Percentiles rank a stretch among this genome's conserved stretches.
Evolutionary conservation across 2,888 invertebrate species (phyloP).

Genomic region (Trissolcus japonicus): DNA sequence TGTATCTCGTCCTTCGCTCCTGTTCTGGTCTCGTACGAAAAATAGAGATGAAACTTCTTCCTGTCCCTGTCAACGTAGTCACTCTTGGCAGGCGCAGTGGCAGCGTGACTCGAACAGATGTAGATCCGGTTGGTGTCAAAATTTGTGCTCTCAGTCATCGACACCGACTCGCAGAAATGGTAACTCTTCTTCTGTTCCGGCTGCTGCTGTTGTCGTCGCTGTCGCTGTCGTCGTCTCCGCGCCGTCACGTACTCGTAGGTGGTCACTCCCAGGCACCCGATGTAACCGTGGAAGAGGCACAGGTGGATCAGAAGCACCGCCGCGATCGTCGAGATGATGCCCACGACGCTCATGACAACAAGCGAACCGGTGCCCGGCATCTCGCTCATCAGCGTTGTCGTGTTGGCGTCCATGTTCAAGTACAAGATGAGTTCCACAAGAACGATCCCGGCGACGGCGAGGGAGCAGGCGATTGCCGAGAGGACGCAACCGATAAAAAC

Average conservation of each 20-base stretch:
- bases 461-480: slow-evolving; percentile 85
- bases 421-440: slow-evolving; percentile 81
- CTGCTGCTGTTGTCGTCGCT: background rate
- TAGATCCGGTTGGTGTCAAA: slow-evolving; percentile 61
- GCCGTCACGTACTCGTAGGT: slow-evolving; percentile 91
- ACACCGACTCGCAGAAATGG: slow-evolving; percentile 65
- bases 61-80: slow-evolving; percentile 48
- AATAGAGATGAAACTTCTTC: slow-evolving; percentile 70
- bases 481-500: slow-evolving; percentile 88
- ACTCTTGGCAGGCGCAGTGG: background rate
- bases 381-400: slow-evolving; percentile 62
- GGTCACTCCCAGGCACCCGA: slow-evolving; percentile 88
- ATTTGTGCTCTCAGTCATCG: background rate
- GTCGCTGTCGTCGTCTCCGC: slow-evolving; percentile 57
- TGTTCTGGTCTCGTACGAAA: slow-evolving; percentile 68
- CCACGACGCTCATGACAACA: slow-evolving; percentile 76
- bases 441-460: slow-evolving; percentile 84
- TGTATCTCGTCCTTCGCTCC: slow-evolving; percentile 60
- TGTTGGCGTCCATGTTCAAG: slow-evolving; percentile 66
- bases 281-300: slow-evolving; percentile 92
- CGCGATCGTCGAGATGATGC: slow-evolving; percentile 84
- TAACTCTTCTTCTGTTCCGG: slow-evolving; percentile 57
- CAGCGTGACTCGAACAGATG: slow-evolving; percentile 65
- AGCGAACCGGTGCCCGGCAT: slow-evolving; percentile 76
- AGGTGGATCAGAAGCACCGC: slow-evolving; percentile 88